phyloP scores from a whole-genome alignment of 2,113 vertebrate species.

The Pardalotus punctatus region DNA sequence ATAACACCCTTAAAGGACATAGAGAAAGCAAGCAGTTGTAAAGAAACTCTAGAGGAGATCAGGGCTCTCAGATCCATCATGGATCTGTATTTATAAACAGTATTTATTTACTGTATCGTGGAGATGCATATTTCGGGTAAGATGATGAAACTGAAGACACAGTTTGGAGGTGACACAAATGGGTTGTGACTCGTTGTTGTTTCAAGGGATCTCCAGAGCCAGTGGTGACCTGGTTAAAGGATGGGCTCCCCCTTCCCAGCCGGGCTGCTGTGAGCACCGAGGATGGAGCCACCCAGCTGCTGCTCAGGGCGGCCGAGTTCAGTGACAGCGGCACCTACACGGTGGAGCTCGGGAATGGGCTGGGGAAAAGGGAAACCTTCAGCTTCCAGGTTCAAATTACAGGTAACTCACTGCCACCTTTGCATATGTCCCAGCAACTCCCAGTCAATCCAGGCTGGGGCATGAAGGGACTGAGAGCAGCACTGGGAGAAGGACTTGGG shows the following conservation, averaged over 20 bases:
- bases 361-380: slow-evolving; percentile 75
- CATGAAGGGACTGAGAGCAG: not conserved
- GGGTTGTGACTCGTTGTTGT: not conserved
- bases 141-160: not conserved
- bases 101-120: not conserved
- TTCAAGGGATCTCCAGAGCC: slow-evolving; percentile 82
- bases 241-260: slow-evolving; percentile 76
- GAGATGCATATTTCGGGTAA: not conserved
- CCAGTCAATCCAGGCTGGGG: not conserved
- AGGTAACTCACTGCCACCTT: slow-evolving; percentile 70
- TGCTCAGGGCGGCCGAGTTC: slow-evolving; percentile 79
- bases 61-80: not conserved
- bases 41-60: not conserved
- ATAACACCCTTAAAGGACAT: not conserved
- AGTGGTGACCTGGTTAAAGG: slow-evolving; percentile 86
- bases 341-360: slow-evolving; percentile 73
- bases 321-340: slow-evolving; percentile 82
- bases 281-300: slow-evolving; percentile 78
- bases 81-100: not conserved
- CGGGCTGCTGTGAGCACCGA: slow-evolving; percentile 72
- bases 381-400: slow-evolving; percentile 84
- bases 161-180: not conserved
- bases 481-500: not conserved
- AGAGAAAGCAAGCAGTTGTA: not conserved
- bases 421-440: not conserved